Base-by-base conservation (phyloP, 2,113 vertebrate genomes). In the Poicephalus gulielmi region DNA sequence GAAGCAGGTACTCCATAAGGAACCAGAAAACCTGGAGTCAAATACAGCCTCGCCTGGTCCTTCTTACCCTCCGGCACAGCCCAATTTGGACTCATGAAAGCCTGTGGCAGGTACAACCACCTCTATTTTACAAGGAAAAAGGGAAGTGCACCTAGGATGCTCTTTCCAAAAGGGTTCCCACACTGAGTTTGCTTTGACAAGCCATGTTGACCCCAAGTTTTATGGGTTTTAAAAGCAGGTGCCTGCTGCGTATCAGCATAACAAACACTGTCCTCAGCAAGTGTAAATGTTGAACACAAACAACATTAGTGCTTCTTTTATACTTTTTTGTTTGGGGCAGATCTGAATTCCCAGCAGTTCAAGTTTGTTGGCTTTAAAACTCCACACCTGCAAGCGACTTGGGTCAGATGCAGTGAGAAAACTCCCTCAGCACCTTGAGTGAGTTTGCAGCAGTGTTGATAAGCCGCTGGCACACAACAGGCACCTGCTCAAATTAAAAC, bases 11-110 rank as follows among this genome's bases (percentile, higher is more conserved):
- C 83, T 74, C 75, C 75, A 7, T 46, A 92, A 96, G 44, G 52
- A 95, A 93, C 96, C 94, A 86, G 92, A 96, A 98, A 97, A 97
- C 81, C 94, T 84, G 95, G 95, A 95, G 92, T 88, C 84, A 96
- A 97, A 79, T 31, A 30, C 80, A 88, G 66, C 83, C 53, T 86
- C 25, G 2, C 73, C 75, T 8, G 53, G 8, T 96, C 94, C 77
- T 43, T 8, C 3, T 59, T 27, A 33, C 37, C 83, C 84, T 80
- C 88, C 84, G 44, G 63, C 23, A 6, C 25, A 52, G 94, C 46
- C 57, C 22, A 62, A 16, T n/a, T 97, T 62, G 31, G 60, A 75
- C 78, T 94, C 87, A 50, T 15, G 55, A 82, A 82, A 66, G 88
- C 86, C 87, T 53, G 17, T 6, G 93, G 78, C 55, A 52, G 81